phyloP scores from a whole-genome alignment of 2,113 vertebrate species.

The Eubucco bourcierii region DNA sequence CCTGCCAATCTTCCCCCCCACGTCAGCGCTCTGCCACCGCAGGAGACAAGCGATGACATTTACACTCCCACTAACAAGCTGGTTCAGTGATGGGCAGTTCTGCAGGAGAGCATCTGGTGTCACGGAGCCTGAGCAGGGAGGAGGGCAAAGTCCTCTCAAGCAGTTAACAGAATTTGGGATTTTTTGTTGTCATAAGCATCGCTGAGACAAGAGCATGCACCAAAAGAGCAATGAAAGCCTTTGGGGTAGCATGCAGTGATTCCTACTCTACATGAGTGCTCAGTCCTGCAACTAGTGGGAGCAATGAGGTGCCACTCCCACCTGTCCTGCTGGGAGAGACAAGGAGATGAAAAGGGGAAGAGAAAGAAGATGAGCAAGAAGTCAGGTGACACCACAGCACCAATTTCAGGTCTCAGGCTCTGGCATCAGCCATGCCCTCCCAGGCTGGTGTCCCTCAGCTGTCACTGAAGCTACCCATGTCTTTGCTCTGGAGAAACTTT shows the following conservation, averaged over 20 bases:
- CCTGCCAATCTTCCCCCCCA: slow-evolving; percentile 70
- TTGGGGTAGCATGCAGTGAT: not conserved
- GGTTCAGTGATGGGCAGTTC: slow-evolving; percentile 59
- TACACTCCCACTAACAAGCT: slow-evolving; percentile 78
- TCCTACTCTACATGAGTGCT: not conserved
- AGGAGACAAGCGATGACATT: slow-evolving; percentile 69
- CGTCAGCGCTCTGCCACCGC: slow-evolving; percentile 44
- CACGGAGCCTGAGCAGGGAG: slow-evolving; percentile 33
- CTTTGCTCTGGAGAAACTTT: not conserved
- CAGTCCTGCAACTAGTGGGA: not conserved
- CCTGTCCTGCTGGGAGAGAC: not conserved
- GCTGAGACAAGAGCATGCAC: not conserved
- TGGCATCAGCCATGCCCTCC: accelerated
- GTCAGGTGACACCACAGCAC: not conserved
- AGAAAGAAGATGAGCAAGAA: not conserved
- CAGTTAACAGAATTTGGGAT: not conserved
- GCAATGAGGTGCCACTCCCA: not conserved
- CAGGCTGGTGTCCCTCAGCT: not conserved
- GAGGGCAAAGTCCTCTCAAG: not conserved
- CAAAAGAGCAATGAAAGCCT: not conserved
- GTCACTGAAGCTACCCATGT: not conserved
- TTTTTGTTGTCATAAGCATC: not conserved
- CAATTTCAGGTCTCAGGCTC: not conserved
- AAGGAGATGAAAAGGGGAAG: not conserved
- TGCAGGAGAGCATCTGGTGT: slow-evolving; percentile 60